Conservation (phyloP, 2,797 vertebrate species). For the Taenioides sp. region DNA sequence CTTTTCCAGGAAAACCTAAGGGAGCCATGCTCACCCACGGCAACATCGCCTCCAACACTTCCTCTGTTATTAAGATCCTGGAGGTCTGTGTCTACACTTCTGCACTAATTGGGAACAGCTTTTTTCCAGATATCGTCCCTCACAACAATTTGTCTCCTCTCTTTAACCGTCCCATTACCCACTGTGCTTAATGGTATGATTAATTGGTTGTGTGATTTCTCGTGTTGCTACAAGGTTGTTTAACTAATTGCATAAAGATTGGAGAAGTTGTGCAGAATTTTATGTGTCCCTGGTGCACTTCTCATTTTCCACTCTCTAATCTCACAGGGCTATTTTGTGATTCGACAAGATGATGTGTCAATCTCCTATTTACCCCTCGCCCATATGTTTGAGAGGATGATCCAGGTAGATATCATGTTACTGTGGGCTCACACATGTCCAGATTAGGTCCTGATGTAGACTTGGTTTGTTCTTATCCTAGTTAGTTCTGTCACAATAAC, state of each 20-base stretch:
- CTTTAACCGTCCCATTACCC: slow-evolving; percentile 57
- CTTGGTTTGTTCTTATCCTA: too few relatives aligned
- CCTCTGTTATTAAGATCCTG: slow-evolving; percentile 85
- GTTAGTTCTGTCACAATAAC: too few relatives aligned
- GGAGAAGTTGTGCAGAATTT: slow-evolving; percentile 32
- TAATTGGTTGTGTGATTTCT: slow-evolving; percentile 73
- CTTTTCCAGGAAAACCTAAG: slow-evolving; percentile 80
- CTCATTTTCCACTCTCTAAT: slow-evolving; percentile 40
- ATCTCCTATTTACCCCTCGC: slow-evolving; percentile 84
- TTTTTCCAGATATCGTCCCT: slow-evolving; percentile 53
- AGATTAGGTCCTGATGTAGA: not conserved
- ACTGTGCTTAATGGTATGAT: slow-evolving; percentile 73
- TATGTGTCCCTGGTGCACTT: slow-evolving; percentile 53
- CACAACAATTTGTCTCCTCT: slow-evolving; percentile 45
- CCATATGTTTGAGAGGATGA: slow-evolving; percentile 86
- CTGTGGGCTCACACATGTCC: not conserved
- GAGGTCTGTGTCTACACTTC: slow-evolving; percentile 81
- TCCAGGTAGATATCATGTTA: slow-evolving; percentile 67
- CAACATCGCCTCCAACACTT: slow-evolving; percentile 85
- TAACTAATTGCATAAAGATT: slow-evolving; percentile 65
- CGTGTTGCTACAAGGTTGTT: slow-evolving; percentile 62
- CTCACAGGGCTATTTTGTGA: slow-evolving; percentile 78
- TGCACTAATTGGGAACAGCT: slow-evolving; percentile 75
- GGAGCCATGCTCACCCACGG: slow-evolving; percentile 87
- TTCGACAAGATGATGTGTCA: slow-evolving; percentile 79